Base-by-base conservation (phyloP, 2,113 vertebrate genomes). In the Dicentrarchus labrax region DNA sequence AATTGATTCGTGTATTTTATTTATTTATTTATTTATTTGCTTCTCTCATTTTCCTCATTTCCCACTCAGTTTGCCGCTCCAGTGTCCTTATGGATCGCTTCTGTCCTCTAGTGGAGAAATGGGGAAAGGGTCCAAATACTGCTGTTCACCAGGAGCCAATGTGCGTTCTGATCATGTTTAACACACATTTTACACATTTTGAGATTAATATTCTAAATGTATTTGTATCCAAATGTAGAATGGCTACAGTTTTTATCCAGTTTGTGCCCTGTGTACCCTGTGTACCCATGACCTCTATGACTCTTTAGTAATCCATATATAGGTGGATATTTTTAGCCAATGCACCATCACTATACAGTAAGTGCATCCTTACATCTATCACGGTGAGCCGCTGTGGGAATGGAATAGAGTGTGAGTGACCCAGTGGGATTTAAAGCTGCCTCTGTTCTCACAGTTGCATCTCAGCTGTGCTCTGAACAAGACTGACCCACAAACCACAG, bases 61-160 rank as follows among this genome's bases (percentile, higher is more conserved):
- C 0, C 2, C 7, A 53, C 13, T n/a, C 39, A 60, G 50, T 71
- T 71, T 71, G 11, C 17, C 75, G 4, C n/a, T 71, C 30, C 7
- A 5, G 45, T 24, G 10, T 66, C 51, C 8, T 12, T 75, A 19
- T 82, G 70, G 89, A 87, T 88, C 66, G 0, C 73, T 90, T 89
- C 87, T 91, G 87, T 45, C 84, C 86, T 91, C 92, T 90, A 80
- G 89, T 92, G 93, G 93, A 68, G 6, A 61, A 72, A 69, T 30
- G 30, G 3, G 39, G 64, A 64, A 67, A 41, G 9, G 19, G 38
- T 53, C 12, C 4, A 50, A 39, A 47, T 12, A 48, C 12, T 17
- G 9, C 12, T 21, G 47, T 12, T 65, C n/a, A 47, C 10, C 8
- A 59, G 38, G 17, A 17, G 17, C 6, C 2, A 47, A 1, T 24